These are phyloP conservation scores for Microtus richardsoni DNA, from an alignment of 2,113 vertebrate species.

Conservation along the genomic window DNA sequence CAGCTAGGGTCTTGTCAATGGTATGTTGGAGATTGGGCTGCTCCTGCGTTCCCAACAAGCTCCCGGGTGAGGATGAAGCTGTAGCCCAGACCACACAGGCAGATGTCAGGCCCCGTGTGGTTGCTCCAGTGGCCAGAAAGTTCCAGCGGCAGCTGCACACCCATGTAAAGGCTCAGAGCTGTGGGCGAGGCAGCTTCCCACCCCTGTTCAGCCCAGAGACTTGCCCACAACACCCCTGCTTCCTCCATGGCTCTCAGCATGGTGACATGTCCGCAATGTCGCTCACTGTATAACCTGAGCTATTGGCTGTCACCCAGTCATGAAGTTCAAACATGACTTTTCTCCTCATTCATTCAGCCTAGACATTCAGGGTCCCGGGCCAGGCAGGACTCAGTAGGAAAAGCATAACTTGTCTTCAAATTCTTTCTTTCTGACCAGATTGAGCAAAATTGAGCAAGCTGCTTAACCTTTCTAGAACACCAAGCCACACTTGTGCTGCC, in stretches of 20 bases:
- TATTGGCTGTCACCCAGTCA: background rate
- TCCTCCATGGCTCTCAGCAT: background rate
- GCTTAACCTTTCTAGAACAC: constrained; percentile 3
- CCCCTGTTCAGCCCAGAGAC: background rate
- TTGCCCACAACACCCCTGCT: background rate
- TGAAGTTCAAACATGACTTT: constrained; percentile 12
- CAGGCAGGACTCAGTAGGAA: background rate
- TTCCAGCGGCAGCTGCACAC: background rate
- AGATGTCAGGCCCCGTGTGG: background rate
- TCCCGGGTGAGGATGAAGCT: background rate
- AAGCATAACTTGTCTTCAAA: background rate
- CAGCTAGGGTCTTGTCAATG: background rate
- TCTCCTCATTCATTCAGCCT: background rate
- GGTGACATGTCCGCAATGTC: background rate
- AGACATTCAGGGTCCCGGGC: no score
- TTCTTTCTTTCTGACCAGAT: background rate
- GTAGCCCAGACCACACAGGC: background rate
- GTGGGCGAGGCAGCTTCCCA: background rate
- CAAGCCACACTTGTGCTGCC: background rate
- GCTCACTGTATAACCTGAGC: background rate
- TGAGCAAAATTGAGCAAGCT: background rate
- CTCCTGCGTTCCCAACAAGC: background rate
- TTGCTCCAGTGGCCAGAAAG: background rate
- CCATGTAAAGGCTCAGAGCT: background rate
- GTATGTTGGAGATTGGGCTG: no score